A percentile compares a stretch with the other conserved stretches of the same genome.
These are phyloP conservation scores for Drosophila atroscutellata DNA, from an alignment of 2,888 invertebrate genomes.

Conservation along the genomic window DNA sequence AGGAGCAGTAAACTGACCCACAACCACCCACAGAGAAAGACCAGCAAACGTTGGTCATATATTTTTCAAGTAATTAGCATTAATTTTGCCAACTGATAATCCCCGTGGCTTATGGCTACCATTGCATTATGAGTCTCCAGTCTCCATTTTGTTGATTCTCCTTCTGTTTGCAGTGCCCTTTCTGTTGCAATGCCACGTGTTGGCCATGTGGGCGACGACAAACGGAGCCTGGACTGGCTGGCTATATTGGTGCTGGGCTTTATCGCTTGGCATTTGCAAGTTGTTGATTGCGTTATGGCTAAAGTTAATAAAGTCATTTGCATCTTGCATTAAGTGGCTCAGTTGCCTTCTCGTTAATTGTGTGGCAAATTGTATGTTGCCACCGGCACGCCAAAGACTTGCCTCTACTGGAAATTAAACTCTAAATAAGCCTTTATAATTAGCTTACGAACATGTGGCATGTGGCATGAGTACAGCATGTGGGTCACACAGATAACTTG, in stretches of 20 bases:
- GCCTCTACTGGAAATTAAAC: conserved; percentile 1
- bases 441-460: conserved; percentile 22
- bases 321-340: conserved; percentile 74
- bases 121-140: conserved; percentile 35
- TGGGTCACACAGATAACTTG: conserved; percentile 32
- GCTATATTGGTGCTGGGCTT: conserved; percentile 36
- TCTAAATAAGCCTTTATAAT: conserved; percentile 38
- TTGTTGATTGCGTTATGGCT: conserved; percentile 73
- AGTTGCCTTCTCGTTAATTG: conserved; percentile 32
- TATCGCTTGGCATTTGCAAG: conserved; percentile 57
- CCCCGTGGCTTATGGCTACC: conserved; percentile 53
- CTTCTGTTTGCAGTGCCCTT: conserved; percentile 7
- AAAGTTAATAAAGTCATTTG: conserved; percentile 78
- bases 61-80: conserved; percentile 83
- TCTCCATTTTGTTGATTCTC: conserved; percentile 7
- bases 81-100: conserved; percentile 82
- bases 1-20: background rate
- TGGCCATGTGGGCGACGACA: conserved; percentile 28
- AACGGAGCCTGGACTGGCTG: conserved; percentile 6
- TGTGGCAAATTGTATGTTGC: conserved; percentile 8
- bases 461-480: conserved; percentile 7
- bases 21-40: background rate
- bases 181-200: conserved; percentile 13
- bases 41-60: conserved; percentile 70
- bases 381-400: background rate